A percentile compares a stretch with the other conserved stretches of the same genome.
Conservation (phyloP, 1,140 invertebrate species). For the Panagrolaimus sp. region DNA sequence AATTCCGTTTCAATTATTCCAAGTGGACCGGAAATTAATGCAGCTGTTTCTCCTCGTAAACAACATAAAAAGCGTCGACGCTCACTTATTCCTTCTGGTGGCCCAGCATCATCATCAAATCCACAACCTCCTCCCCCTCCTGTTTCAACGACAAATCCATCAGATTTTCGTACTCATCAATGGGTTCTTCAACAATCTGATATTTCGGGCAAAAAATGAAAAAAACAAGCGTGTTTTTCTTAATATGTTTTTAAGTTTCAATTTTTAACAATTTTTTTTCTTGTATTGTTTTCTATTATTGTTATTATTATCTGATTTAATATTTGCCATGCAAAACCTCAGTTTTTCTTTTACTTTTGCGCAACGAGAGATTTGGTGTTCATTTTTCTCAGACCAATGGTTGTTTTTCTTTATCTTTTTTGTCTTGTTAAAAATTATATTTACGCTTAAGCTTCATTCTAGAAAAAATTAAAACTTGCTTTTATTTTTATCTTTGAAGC, state of each 20-base stretch:
- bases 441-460: too few relatives aligned
- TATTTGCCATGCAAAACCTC: conserved; percentile 17
- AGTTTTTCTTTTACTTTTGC: conserved; percentile 14
- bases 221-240: background rate
- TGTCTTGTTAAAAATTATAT: too few relatives aligned
- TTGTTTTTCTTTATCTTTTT: too few relatives aligned
- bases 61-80: conserved; percentile 16
- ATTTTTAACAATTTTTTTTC: conserved; percentile 11
- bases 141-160: conserved; percentile 11
- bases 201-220: conserved; percentile 26
- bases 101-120: background rate
- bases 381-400: too few relatives aligned
- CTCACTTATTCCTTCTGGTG: background rate
- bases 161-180: conserved; percentile 31
- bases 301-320: background rate
- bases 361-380: too few relatives aligned
- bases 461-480: too few relatives aligned
- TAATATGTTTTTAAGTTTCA: background rate
- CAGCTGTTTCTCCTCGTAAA: background rate
- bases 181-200: conserved; percentile 47
- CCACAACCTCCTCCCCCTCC: background rate
- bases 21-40: background rate
- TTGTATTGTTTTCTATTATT: conserved; percentile 7
- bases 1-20: background rate
- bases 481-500: too few relatives aligned